Evolutionary conservation across 2,113 vertebrate genomes (phyloP).

Genomic region (Plestiodon gilberti): DNA sequence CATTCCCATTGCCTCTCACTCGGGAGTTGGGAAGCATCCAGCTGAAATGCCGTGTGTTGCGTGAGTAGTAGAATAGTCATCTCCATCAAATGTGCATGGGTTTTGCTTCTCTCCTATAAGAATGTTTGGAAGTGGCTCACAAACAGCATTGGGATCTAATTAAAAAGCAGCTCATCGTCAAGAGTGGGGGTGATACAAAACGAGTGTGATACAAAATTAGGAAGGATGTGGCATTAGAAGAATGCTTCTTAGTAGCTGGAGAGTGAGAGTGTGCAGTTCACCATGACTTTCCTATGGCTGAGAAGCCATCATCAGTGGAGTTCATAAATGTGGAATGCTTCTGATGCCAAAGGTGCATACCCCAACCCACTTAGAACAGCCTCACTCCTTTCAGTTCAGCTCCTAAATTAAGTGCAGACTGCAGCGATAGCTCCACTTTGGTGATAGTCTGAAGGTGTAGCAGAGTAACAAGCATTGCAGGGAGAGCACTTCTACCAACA

Average conservation of each 20-base stretch:
- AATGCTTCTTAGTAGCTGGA: background rate
- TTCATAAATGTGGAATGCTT: background rate
- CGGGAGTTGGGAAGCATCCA: background rate
- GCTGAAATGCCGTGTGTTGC: background rate
- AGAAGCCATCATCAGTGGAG: background rate
- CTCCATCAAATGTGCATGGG: background rate
- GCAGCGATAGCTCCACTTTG: background rate
- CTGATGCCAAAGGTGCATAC: background rate
- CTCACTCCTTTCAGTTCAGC: background rate
- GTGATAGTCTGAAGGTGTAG: background rate
- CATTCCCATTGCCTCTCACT: background rate
- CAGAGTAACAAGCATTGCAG: background rate
- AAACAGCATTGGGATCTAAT: background rate
- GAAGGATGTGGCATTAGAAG: background rate
- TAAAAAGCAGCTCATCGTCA: conserved; percentile 15
- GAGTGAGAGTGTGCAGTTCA: background rate
- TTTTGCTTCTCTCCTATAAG: background rate
- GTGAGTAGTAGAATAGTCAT: conserved; percentile 14
- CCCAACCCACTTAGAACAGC: background rate
- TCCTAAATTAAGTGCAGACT: background rate
- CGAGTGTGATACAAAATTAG: background rate
- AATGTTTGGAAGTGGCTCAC: conserved; percentile 20
- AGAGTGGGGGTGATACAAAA: background rate
- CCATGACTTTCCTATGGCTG: background rate
- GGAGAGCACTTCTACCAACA: background rate